Evolutionary conservation across 2,888 invertebrate genomes (phyloP).

Genomic region (Tryphoninae sp.): DNA sequence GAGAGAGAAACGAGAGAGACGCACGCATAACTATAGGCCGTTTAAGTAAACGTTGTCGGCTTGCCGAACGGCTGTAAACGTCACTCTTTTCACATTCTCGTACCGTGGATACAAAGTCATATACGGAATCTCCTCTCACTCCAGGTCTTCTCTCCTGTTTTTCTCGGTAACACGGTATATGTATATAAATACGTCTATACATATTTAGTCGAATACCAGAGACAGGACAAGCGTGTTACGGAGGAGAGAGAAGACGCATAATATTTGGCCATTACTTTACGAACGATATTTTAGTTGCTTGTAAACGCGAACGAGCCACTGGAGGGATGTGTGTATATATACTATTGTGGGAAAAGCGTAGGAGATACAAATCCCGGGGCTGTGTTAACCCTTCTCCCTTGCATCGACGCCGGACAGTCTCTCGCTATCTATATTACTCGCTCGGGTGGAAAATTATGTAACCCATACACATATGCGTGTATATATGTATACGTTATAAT

Average conservation of each 20-base stretch:
- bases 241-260: background rate
- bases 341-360: background rate
- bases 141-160: slow-evolving; percentile 26
- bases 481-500: background rate
- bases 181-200: background rate
- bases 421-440: slow-evolving; percentile 9
- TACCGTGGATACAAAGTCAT: slow-evolving; percentile 65
- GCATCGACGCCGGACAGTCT: slow-evolving; percentile 52
- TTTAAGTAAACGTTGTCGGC: slow-evolving; percentile 72
- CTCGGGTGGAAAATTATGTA: slow-evolving; percentile 41
- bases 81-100: slow-evolving; percentile 61
- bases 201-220: background rate
- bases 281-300: slow-evolving; percentile 67
- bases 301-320: slow-evolving; percentile 64
- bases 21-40: slow-evolving; percentile 51
- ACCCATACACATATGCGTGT: background rate
- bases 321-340: slow-evolving; percentile 32
- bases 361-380: background rate
- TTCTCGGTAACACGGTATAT: slow-evolving; percentile 40
- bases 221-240: too few relatives aligned
- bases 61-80: slow-evolving; percentile 70
- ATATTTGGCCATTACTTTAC: slow-evolving; percentile 70
- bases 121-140: slow-evolving; percentile 53
- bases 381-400: slow-evolving; percentile 11
- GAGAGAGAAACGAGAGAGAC: slow-evolving; percentile 21